Percentiles rank a stretch among this genome's conserved stretches.
Evolutionary conservation across 2,888 invertebrate species (phyloP).

Genomic region (Torymus aiolomorphi): DNA sequence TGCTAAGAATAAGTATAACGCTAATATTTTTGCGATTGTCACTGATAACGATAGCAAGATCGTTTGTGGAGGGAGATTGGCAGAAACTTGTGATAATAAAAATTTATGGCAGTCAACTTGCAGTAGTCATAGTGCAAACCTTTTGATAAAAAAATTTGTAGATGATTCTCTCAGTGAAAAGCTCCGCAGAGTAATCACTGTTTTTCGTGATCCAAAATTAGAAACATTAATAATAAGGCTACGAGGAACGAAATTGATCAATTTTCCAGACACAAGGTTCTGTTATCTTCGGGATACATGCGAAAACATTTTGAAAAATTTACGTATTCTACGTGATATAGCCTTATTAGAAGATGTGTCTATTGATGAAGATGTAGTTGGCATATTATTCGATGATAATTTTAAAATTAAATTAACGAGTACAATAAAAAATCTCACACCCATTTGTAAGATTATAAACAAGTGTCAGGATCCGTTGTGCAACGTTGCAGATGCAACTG

Average conservation of each 20-base stretch:
- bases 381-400: background rate
- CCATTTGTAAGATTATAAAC: slow-evolving; percentile 26
- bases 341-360: background rate
- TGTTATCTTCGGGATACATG: slow-evolving; percentile 2
- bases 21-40: slow-evolving; percentile 4
- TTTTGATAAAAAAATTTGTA: background rate
- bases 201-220: slow-evolving; percentile 9
- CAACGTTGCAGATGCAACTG: slow-evolving; percentile 32
- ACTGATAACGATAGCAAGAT: slow-evolving; percentile 19
- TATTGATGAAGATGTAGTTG: too few relatives aligned
- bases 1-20: background rate
- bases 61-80: background rate
- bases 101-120: too few relatives aligned
- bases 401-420: background rate
- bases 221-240: background rate
- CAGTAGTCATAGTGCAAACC: slow-evolving; percentile 10
- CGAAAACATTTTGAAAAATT: slow-evolving; percentile 4
- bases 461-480: too few relatives aligned
- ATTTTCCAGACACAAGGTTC: slow-evolving; percentile 16
- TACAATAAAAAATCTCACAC: background rate
- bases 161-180: too few relatives aligned
- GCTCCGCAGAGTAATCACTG: background rate
- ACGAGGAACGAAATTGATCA: background rate
- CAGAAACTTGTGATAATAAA: background rate
- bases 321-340: background rate